Evolutionary conservation across 1,140 invertebrate species (phyloP), one percentile per base, ranked within the genome.

Genomic region (Papilio glaucus): DNA sequence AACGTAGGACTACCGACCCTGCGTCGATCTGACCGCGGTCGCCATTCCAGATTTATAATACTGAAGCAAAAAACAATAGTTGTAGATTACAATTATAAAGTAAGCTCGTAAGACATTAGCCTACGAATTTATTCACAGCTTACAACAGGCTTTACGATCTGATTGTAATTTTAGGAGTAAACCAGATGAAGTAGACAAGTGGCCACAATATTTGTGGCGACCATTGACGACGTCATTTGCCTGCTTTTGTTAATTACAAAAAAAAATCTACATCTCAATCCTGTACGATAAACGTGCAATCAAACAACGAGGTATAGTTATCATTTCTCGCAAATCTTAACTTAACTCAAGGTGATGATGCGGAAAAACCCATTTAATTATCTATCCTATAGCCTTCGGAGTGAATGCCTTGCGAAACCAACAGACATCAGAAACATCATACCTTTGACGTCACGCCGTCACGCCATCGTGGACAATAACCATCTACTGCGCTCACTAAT

Each of bases 301-400:
- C 21, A 24, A 57, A 4, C 10, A 24, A 26, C 21, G 24, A 33
- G 6, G 24, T 24, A 4, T 57, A 24, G 10, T 57, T 24, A 57
- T 57, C 24, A 57, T 57, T 26, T 57, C n/a, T 10, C 21, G 21
- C 49, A 57, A 57, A 24, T 3, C 21, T 26, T n/a, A 6, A 33
- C 15, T 21, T 9, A 24, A 12, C 21, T 57, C 49, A 26, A 57
- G 49, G 49, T 26, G 24, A 26, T 26, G 45, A 21, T 3, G 21
- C 49, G 49, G 49, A 57, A 57, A 57, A 57, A 57, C 49, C 49
- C 21, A 57, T 57, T 57, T 57, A 57, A 57, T 57, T 57, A 12
- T 24, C 49, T 57, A 21, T 57, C 9, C 49, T 57, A 57, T 26
- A 26, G 4, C 49, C 49, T 57, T 57, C 21, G 8, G 4, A 57